Conservation (phyloP, 2,888 invertebrate genomes). For the Adelphocoris suturalis region DNA sequence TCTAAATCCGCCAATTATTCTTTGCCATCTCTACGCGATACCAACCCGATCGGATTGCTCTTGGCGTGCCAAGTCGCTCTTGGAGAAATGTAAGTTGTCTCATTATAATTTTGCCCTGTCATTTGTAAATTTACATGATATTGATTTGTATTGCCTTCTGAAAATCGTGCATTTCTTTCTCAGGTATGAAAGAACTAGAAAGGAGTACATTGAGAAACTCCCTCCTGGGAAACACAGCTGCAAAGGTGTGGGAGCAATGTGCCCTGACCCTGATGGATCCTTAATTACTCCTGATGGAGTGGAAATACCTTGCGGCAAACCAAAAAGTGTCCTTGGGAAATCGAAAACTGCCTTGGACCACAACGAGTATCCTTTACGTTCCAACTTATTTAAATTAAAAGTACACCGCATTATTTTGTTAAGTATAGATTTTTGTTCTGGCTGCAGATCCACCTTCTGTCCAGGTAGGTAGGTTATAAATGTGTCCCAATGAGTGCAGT, state of each 20-base stretch:
- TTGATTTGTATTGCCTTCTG: neutral
- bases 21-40: slow-evolving; percentile 84
- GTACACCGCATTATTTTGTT: neutral
- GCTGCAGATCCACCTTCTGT: too few species aligned
- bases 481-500: too few species aligned
- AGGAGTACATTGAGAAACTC: slow-evolving; percentile 88
- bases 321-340: slow-evolving; percentile 78
- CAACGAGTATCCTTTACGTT: slow-evolving; percentile 92
- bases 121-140: neutral
- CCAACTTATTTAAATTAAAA: neutral
- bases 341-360: slow-evolving; percentile 84
- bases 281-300: slow-evolving; percentile 84
- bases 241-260: slow-evolving; percentile 91
- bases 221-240: slow-evolving; percentile 92
- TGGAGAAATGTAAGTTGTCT: slow-evolving; percentile 90
- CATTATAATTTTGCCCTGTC: neutral
- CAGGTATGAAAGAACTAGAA: slow-evolving; percentile 86
- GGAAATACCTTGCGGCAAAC: slow-evolving; percentile 88
- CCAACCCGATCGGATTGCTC: slow-evolving; percentile 89
- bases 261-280: slow-evolving; percentile 86
- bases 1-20: slow-evolving; percentile 99
- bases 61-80: slow-evolving; percentile 97
- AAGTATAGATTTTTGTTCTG: too few species aligned
- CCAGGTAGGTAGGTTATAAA: too few species aligned
- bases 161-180: slow-evolving; percentile 74